phyloP scores from a whole-genome alignment of 2,113 vertebrate species.

The Toxostoma redivivum region DNA sequence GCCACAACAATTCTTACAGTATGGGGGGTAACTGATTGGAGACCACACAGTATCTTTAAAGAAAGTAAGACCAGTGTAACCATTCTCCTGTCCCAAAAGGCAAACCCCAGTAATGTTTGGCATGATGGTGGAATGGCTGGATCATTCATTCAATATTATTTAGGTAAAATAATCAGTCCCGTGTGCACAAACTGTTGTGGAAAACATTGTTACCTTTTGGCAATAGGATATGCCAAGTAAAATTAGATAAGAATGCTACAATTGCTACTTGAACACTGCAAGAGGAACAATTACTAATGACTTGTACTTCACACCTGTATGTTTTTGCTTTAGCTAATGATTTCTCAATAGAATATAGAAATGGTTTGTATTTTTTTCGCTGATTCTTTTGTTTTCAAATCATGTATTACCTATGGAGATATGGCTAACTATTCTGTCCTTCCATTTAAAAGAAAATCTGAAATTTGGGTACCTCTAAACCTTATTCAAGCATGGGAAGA shows the following conservation, averaged over 20 bases:
- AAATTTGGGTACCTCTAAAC: not conserved
- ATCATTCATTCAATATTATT: not conserved
- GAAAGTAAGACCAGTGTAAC: not conserved
- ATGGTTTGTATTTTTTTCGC: not conserved
- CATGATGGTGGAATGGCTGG: too few species aligned
- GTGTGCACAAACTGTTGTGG: not conserved
- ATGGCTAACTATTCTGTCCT: not conserved
- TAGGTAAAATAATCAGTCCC: not conserved
- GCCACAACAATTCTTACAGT: not conserved
- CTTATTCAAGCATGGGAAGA: not conserved
- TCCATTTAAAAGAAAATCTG: not conserved
- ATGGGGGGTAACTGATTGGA: not conserved
- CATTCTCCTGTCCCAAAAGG: not conserved
- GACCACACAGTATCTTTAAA: not conserved
- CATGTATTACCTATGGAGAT: not conserved
- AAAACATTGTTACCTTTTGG: not conserved
- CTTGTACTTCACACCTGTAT: not conserved
- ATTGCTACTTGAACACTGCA: not conserved
- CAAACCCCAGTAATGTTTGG: not conserved
- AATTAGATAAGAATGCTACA: not conserved
- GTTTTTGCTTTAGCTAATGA: not conserved
- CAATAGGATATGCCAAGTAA: not conserved
- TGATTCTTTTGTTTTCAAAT: not conserved
- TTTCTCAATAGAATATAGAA: not conserved
- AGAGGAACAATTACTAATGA: not conserved